Conservation (phyloP, 2,113 vertebrate genomes). For the Pelusios castaneus region DNA sequence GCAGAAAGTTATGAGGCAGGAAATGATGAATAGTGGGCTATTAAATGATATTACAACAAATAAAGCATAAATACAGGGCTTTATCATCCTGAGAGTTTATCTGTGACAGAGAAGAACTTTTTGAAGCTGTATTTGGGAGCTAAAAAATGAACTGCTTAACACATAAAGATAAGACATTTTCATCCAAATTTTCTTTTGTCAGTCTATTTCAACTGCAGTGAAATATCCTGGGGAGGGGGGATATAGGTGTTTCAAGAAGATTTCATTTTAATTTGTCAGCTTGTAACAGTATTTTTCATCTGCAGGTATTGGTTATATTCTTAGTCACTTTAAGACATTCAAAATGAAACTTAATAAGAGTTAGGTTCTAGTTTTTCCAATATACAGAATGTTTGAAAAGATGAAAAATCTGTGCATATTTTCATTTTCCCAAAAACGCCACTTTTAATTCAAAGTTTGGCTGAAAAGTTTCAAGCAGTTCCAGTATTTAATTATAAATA, state of each 20-base stretch:
- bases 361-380: not conserved
- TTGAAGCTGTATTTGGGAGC: slow-evolving; percentile 37
- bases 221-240: not conserved
- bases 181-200: not conserved
- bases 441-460: not conserved
- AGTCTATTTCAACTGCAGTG: not conserved
- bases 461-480: not conserved
- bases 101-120: slow-evolving; percentile 47
- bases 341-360: not conserved
- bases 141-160: slow-evolving; percentile 58
- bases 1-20: slow-evolving; percentile 43
- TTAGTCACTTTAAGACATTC: not conserved
- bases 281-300: not conserved
- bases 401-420: not conserved
- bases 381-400: not conserved
- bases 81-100: slow-evolving; percentile 41
- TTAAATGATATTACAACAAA: slow-evolving; percentile 62
- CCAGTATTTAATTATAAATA: not conserved
- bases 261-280: not conserved
- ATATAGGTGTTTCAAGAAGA: not conserved
- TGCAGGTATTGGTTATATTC: not conserved
- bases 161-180: slow-evolving; percentile 23
- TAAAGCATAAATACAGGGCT: slow-evolving; percentile 32
- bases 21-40: slow-evolving; percentile 55
- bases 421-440: not conserved